Percentiles rank a stretch among this genome's conserved stretches.
Evolutionary conservation across 2,888 invertebrate genomes (phyloP).

Genomic region (Trissolcus japonicus): DNA sequence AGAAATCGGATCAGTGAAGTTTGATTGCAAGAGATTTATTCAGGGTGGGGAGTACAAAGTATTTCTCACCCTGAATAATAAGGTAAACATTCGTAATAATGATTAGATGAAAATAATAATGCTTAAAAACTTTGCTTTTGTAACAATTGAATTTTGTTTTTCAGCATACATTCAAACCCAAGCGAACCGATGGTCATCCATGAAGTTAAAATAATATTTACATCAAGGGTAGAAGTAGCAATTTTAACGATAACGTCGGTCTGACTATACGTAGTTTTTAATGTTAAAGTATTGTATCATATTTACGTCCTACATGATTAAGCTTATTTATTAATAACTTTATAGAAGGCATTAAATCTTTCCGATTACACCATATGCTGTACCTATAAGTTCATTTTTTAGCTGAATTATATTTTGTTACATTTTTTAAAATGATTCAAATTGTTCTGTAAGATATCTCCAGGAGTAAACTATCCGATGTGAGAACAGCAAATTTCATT

Average conservation of each 20-base stretch:
- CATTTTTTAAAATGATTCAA: conserved; percentile 37
- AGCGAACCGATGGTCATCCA: conserved; percentile 54
- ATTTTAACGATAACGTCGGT: conserved; percentile 52
- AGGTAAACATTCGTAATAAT: conserved; percentile 8
- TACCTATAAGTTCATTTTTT: conserved; percentile 36
- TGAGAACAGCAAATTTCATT: conserved; percentile 13
- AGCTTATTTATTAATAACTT: conserved; percentile 49
- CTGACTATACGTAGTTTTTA: conserved; percentile 36
- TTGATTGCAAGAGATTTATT: neutral
- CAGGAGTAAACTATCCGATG: conserved; percentile 23
- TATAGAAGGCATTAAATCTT: conserved; percentile 36
- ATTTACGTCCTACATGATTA: conserved; percentile 38
- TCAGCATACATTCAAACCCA: conserved; percentile 32
- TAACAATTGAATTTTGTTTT: conserved; percentile 9
- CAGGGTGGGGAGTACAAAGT: conserved; percentile 5
- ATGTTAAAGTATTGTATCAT: conserved; percentile 45
- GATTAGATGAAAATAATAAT: too few relatives aligned
- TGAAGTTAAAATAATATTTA: conserved; percentile 51
- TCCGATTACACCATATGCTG: conserved; percentile 11
- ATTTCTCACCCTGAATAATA: conserved; percentile 45
- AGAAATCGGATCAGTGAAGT: conserved; percentile 66
- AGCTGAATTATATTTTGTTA: conserved; percentile 56
- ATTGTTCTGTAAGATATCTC: conserved; percentile 41
- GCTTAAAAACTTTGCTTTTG: too few relatives aligned
- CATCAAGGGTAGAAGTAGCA: conserved; percentile 65